phyloP scores from a whole-genome alignment of 2,888 invertebrate genomes.

The Terebella lapidaria region DNA sequence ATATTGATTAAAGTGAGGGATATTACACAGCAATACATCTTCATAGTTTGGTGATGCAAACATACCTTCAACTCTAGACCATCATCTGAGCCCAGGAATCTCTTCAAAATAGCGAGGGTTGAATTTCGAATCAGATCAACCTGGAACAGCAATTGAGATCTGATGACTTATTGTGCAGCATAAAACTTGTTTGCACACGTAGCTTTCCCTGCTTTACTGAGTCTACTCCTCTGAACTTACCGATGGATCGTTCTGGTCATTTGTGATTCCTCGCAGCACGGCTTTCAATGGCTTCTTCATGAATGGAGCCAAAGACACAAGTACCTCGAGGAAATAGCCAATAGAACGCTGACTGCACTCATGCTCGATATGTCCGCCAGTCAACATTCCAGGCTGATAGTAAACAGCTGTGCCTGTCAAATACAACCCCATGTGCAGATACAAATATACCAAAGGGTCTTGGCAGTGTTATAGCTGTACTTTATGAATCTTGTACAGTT shows the following conservation, averaged over 20 bases:
- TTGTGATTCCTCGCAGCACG: constrained; percentile 83
- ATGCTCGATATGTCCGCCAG: constrained; percentile 82
- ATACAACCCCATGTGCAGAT: not conserved
- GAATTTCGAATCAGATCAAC: not conserved
- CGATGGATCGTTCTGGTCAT: constrained; percentile 59
- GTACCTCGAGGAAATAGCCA: constrained; percentile 82
- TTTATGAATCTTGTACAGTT: no score
- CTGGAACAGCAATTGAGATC: not conserved
- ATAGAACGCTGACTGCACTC: constrained; percentile 80
- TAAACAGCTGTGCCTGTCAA: constrained; percentile 73
- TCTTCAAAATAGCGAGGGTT: not conserved
- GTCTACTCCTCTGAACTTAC: constrained; percentile 33
- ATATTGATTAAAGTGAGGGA: not conserved
- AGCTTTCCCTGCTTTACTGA: not conserved
- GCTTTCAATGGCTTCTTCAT: constrained; percentile 82
- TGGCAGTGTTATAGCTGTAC: no score
- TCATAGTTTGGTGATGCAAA: no score
- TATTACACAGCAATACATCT: no score
- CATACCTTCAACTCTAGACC: constrained; percentile 1
- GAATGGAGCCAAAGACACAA: constrained; percentile 87
- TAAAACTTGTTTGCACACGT: not conserved
- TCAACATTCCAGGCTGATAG: constrained; percentile 84
- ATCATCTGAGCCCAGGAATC: not conserved
- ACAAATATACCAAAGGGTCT: not conserved
- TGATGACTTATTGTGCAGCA: not conserved